Evolutionary conservation across 1,140 invertebrate species (phyloP), one percentile per base, ranked within the genome.

Genomic region (Diuraphis noxia): DNA sequence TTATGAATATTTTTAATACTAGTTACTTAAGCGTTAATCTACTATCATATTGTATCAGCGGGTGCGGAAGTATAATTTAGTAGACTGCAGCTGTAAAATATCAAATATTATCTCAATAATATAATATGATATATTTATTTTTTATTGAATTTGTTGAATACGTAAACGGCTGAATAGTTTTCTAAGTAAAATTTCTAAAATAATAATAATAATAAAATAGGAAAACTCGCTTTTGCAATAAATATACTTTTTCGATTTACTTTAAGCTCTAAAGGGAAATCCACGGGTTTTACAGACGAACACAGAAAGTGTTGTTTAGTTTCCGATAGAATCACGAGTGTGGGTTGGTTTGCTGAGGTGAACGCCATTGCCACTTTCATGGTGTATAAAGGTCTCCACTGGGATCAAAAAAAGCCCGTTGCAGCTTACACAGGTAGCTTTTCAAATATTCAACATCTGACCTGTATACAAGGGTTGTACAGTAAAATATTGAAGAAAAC

Each of bases 171-270:
- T 34, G 56, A n/a, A n/a, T 72, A 72, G 56, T 72, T 72, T 72
- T 72, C 13, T 63, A n/a, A 72, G 7, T n/a, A 72, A 72, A 72
- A 72, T n/a, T 72, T 72, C 4, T n/a, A 72, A 72, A n/a, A n/a
- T 17, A 13, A 63, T 72, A 79, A 79, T 34, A 81, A 82, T 40
- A 82, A 82, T 41, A 82, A 82, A 41, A 40, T 13, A 82, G 25
- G 7, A 19, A 82, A 82, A 40, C 30, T 82, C 25, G 41, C 30
- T 41, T 82, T 82, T 41, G 9, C 84, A 49, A 46, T 86, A 86
- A 49, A 86, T 86, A 86, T 86, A 86, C n/a, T 46, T 86, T 85
- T 86, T 86, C 46, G 85, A 52, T 86, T 86, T 86, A 86, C n/a
- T 86, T 86, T 52, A 38, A 86, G 34, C 46, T 86, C 85, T 52